Base-by-base conservation (phyloP, 2,888 invertebrate species). In the Cephonodes hylas region DNA sequence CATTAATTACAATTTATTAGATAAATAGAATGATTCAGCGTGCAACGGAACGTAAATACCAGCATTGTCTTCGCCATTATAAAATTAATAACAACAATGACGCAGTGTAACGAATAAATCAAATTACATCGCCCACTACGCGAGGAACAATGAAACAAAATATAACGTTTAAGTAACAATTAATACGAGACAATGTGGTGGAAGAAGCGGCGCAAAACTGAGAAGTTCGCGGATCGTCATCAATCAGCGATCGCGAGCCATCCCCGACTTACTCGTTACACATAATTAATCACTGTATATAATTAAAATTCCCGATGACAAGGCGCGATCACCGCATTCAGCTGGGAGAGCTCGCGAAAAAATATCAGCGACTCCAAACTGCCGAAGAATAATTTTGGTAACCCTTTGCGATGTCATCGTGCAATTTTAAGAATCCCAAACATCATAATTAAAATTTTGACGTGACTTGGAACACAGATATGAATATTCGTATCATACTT, bases 261-360 rank as follows among this genome's bases (percentile, higher is more conserved):
- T 80, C 84, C 75, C 75, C 78, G 76, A 79, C 84, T 85, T 78
- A 80, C 85, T 85, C 80, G 79, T 85, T 86, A 87, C 82, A 85
- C 80, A 88, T 89, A 89, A 91, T 92, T 92, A 91, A 92, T 92
- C 90, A 92, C 80, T 74, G 79, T 81, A 87, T 89, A 86, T 91
- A 91, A 92, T 91, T 91, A 91, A 91, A 90, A 91, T 88, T 81
- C 81, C 77, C 83, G 88, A 91, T 92, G 92, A 92, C 92, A 89
- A 79, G 81, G 89, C 91, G 81, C 79, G 79, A 88, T 86, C 76
- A 79, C 79, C 77, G 75, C 77, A 80, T 77, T 81, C 77, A 71
- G 71, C 70, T 68, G 68, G 74, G 70, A 68, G 62, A 61, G 61
- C 18, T 53, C 31, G 53, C 53, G 68, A 78, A 81, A 77, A 74